Evolutionary conservation across 2,113 vertebrate genomes (phyloP).

Genomic region (Cheilinus undulatus): DNA sequence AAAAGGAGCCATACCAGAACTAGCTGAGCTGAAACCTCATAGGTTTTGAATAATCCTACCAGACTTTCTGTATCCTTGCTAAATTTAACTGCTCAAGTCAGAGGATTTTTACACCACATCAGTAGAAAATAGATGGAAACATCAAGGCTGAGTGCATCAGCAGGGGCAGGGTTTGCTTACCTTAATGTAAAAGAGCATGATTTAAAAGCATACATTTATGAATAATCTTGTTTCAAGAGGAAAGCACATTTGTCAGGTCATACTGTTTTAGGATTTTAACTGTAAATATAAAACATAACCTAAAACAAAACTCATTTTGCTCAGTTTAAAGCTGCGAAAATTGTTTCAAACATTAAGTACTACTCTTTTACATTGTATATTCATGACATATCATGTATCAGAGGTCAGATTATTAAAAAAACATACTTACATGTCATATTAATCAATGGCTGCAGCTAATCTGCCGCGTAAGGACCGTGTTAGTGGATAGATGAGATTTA

Average conservation of each 20-base stretch:
- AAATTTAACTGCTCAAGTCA: not conserved
- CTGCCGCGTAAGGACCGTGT: no score
- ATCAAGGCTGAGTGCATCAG: not conserved
- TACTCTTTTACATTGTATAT: not conserved
- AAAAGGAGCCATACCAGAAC: constrained; percentile 2
- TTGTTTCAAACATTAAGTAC: no score
- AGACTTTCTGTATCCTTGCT: constrained; percentile 1
- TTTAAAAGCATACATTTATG: no score
- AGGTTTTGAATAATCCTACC: constrained; percentile 15
- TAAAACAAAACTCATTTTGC: no score
- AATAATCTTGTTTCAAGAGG: no score
- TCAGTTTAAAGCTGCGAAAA: no score
- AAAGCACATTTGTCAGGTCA: not conserved
- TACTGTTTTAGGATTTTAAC: not conserved
- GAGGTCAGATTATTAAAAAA: no score
- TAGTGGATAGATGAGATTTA: no score
- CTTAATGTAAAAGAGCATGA: not conserved
- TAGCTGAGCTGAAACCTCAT: constrained; percentile 7
- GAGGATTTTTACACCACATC: not conserved
- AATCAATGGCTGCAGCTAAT: no score
- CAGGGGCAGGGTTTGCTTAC: not conserved
- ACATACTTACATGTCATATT: no score
- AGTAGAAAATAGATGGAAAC: not conserved
- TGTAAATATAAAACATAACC: no score
- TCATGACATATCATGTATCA: not conserved